These are phyloP conservation scores for Stomorhina lunata DNA, from an alignment of 2,888 invertebrate species.

Conservation along the genomic window DNA sequence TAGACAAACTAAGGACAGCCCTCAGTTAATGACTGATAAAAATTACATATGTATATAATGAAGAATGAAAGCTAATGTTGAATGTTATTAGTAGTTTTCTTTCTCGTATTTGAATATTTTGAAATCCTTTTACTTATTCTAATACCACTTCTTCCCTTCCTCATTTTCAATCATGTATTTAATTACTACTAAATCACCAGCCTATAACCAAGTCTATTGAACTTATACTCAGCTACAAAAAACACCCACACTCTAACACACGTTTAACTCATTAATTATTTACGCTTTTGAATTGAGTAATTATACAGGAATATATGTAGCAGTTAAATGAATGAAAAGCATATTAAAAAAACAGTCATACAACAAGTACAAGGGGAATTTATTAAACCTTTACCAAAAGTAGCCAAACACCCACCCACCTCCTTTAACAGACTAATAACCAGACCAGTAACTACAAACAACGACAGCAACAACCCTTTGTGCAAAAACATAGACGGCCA, in stretches of 20 bases:
- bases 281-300: slow-evolving; percentile 64
- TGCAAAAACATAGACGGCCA: background rate
- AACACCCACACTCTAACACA: slow-evolving; percentile 2
- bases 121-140: background rate
- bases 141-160: background rate
- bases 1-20: too few species aligned
- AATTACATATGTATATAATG: too few species aligned
- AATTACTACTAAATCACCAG: slow-evolving; percentile 36
- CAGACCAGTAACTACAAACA: background rate
- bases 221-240: background rate
- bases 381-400: slow-evolving; percentile 26
- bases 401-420: slow-evolving; percentile 11
- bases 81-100: too few species aligned
- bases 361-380: slow-evolving; percentile 16
- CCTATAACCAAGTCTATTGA: slow-evolving; percentile 12
- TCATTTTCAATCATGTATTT: slow-evolving; percentile 27
- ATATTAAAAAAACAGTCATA: background rate
- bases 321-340: slow-evolving; percentile 35
- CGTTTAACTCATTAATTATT: slow-evolving; percentile 61
- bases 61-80: too few species aligned
- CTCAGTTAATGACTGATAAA: too few species aligned
- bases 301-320: slow-evolving; percentile 55
- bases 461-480: slow-evolving; percentile 18
- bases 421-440: background rate
- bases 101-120: too few species aligned